Evolutionary conservation across 2,113 vertebrate species (phyloP).

Genomic region (Siniperca chuatsi): DNA sequence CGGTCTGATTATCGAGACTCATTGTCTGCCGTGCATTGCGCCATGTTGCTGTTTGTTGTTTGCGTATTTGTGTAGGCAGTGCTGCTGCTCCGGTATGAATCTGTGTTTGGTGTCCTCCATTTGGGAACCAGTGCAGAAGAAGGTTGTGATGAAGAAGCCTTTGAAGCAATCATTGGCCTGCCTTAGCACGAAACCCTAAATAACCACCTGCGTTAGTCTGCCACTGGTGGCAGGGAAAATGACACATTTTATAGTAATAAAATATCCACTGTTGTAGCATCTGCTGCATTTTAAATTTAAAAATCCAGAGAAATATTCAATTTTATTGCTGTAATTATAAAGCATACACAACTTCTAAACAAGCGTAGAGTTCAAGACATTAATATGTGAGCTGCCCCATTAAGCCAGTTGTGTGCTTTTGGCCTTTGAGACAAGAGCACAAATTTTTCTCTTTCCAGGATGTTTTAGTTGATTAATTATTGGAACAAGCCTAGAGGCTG

Average conservation of each 20-base stretch:
- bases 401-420: neutral
- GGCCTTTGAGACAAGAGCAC: neutral
- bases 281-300: neutral
- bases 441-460: constrained; percentile 20
- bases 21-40: constrained; percentile 27
- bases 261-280: neutral
- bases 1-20: constrained; percentile 73
- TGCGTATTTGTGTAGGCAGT: constrained; percentile 20
- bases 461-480: constrained; percentile 50
- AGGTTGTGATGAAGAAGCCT: neutral
- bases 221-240: neutral
- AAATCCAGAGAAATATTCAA: accelerated
- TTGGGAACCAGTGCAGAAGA: neutral
- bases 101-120: neutral
- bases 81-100: neutral
- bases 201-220: neutral
- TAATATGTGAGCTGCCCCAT: neutral
- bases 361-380: neutral
- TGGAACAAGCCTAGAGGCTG: constrained; percentile 16
- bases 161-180: neutral
- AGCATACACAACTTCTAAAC: constrained; percentile 9
- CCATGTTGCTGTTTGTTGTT: constrained; percentile 51
- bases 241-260: too few species aligned
- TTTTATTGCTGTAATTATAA: constrained; percentile 33
- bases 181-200: neutral